Evolutionary conservation across 1,140 invertebrate species (phyloP).

Genomic region (Caerostris darwini): DNA sequence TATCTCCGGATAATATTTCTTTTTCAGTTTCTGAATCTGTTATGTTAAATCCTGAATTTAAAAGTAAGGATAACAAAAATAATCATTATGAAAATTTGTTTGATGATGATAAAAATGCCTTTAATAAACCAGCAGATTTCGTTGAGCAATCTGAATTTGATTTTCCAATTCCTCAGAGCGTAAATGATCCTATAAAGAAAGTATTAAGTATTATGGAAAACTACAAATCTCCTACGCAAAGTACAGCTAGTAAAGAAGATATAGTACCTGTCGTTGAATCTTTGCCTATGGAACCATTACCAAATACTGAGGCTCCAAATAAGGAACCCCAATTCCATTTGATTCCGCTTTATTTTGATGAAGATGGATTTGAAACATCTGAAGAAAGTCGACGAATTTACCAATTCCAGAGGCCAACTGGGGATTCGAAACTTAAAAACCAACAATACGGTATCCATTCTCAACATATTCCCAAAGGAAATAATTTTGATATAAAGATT

Average conservation of each 20-base stretch:
- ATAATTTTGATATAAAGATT: background rate
- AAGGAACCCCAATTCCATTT: background rate
- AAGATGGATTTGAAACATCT: background rate
- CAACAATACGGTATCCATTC: background rate
- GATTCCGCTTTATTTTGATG: background rate
- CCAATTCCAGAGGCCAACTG: background rate
- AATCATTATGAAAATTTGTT: background rate
- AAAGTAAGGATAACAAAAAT: background rate
- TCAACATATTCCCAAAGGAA: background rate
- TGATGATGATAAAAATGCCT: background rate
- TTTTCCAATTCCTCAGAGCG: background rate
- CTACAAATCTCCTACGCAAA: background rate
- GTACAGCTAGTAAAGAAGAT: background rate
- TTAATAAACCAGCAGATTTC: background rate
- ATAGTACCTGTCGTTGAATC: background rate
- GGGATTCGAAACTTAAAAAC: background rate
- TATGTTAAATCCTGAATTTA: background rate
- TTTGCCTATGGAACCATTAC: background rate
- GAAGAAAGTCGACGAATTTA: background rate
- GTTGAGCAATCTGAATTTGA: background rate
- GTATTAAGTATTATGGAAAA: background rate
- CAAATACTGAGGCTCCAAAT: background rate
- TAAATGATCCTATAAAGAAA: background rate
- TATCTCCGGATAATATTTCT: background rate
- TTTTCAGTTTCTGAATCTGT: constrained; percentile 8